Evolutionary conservation across 2,888 invertebrate species (phyloP).

Genomic region (Neoaliturus tenellus): DNA sequence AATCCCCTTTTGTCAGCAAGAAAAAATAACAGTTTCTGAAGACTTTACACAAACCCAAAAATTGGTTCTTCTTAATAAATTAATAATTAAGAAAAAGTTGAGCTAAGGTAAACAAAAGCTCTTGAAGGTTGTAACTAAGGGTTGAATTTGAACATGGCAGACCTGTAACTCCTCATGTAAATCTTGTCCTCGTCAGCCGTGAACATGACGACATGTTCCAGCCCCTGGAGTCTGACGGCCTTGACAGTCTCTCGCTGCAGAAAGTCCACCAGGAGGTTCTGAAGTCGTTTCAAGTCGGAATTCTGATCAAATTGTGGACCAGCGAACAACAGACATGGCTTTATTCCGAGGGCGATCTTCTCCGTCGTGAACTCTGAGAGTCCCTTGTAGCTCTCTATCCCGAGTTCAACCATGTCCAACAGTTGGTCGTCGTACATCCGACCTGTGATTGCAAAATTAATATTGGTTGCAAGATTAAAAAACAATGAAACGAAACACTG

Average conservation of each 20-base stretch:
- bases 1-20: too few species aligned
- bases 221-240: slow-evolving; percentile 91
- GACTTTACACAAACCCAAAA: too few species aligned
- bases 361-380: slow-evolving; percentile 87
- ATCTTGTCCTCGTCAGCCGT: slow-evolving; percentile 89
- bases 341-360: slow-evolving; percentile 87
- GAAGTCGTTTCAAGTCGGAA: slow-evolving; percentile 87
- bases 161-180: slow-evolving; percentile 83
- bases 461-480: too few species aligned
- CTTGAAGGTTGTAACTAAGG: too few species aligned
- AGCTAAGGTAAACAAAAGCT: too few species aligned
- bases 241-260: slow-evolving; percentile 91
- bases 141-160: slow-evolving; percentile 60
- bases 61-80: too few species aligned
- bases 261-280: slow-evolving; percentile 93
- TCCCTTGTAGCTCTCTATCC: slow-evolving; percentile 88
- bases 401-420: slow-evolving; percentile 97
- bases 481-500: too few species aligned
- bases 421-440: slow-evolving; percentile 93
- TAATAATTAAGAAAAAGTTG: too few species aligned
- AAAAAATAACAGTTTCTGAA: too few species aligned
- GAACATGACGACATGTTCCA: slow-evolving; percentile 95
- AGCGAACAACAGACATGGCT: slow-evolving; percentile 94
- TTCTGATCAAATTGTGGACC: slow-evolving; percentile 93
- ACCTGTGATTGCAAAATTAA: slow-evolving; percentile 71